Evolutionary conservation across 2,113 vertebrate genomes (phyloP), one percentile per base, ranked within the genome.

Genomic region (Columbina picui): DNA sequence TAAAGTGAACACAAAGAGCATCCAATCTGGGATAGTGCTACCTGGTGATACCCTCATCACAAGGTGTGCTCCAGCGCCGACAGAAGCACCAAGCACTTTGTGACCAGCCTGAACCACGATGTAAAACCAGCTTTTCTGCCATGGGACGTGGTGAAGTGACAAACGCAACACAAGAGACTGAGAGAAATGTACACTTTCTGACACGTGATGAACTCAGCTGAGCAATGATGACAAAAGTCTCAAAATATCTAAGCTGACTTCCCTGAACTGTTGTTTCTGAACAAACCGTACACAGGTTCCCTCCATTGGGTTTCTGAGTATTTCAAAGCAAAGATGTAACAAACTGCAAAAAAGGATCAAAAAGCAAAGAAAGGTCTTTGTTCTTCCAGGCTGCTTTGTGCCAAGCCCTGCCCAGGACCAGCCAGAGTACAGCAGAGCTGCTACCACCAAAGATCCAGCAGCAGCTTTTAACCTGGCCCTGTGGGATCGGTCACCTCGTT

Each of bases 401-500:
- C 43, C 45, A 30, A 69, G 56, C 13, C 26, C 21, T 52, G 49
- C 55, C 73, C 45, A n/a, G 30, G 16, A 29, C 36, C 0, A 0
- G 12, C 16, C 76, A 17, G 69, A 39, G 57, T 7, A 20, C 18
- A 53, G 61, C 55, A 29, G 52, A 39, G 39, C 56, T 77, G 57
- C 14, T 38, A 65, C 20, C 1, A 6, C 59, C 75, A 65, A 47
- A 47, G 45, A 18, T 19, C 8, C 1, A 1, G 26, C 1, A 6
- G 64, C 69, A 81, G 70, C 59, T 21, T 34, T 55, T 81, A 92
- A 67, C 53, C 53, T 27, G 25, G 39, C 53, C 41, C 65, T n/a
- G 53, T n/a, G 36, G 76, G 85, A 81, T 13, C 0, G 4, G 47
- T 45, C 70, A 86, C 47, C 71, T 73, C 56, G 36, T 43, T 56